phyloP scores from a whole-genome alignment of 2,113 vertebrate genomes.

The Psilopsiagon aurifrons region DNA sequence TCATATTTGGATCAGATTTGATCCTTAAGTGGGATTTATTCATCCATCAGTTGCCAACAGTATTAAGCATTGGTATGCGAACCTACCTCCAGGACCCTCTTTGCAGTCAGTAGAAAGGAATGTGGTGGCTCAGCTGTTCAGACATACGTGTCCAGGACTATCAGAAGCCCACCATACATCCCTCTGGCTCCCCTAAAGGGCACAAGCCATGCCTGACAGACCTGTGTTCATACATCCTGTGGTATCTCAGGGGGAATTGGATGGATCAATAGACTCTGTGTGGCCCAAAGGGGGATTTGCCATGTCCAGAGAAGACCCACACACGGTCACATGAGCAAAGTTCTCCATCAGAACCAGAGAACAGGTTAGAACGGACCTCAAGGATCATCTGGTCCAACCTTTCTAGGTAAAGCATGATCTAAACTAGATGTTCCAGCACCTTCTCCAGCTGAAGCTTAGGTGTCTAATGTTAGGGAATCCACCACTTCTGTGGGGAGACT shows the following conservation, averaged over 20 bases:
- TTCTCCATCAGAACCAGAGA: neutral
- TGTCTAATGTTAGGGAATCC: neutral
- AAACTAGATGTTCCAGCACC: neutral
- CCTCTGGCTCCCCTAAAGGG: neutral
- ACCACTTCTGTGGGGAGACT: neutral
- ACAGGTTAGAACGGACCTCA: neutral
- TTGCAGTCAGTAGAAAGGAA: neutral
- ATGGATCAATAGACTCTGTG: rapidly evolving
- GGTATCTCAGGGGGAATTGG: neutral
- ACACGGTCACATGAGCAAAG: rapidly evolving
- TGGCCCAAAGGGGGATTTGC: neutral
- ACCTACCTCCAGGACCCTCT: neutral
- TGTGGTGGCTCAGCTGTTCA: neutral
- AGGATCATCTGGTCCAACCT: neutral
- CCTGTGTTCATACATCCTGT: no score
- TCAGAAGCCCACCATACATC: neutral
- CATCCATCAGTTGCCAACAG: neutral
- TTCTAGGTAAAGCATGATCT: neutral
- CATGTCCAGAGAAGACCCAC: neutral
- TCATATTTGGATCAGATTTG: neutral
- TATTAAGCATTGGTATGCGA: rapidly evolving
- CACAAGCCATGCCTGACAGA: neutral
- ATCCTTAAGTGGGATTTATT: neutral
- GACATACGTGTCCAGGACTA: rapidly evolving
- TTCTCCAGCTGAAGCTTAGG: neutral